Percentiles rank a stretch among this genome's conserved stretches.
Evolutionary conservation across 2,797 vertebrate genomes (phyloP).

Genomic region (Acanthis flammea): DNA sequence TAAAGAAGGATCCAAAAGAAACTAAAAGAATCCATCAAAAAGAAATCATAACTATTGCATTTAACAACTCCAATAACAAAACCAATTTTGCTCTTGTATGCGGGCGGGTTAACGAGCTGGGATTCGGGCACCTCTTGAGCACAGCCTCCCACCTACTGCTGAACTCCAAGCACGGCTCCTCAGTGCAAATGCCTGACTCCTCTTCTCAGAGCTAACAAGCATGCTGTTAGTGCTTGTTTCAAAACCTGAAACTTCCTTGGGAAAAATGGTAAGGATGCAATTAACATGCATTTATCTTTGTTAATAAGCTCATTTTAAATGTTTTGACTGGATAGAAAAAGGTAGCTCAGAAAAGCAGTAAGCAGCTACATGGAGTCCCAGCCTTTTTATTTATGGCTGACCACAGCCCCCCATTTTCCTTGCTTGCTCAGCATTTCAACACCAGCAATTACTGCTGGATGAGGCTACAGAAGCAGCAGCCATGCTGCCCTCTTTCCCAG

Average conservation of each 20-base stretch:
- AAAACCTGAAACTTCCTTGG: neutral
- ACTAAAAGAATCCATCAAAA: neutral
- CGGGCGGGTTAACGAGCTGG: accelerated
- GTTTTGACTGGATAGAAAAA: neutral
- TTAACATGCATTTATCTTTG: neutral
- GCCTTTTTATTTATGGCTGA: neutral
- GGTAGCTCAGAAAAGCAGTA: neutral
- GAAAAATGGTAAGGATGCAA: neutral
- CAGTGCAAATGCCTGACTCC: neutral
- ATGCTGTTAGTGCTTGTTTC: neutral
- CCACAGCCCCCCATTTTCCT: neutral
- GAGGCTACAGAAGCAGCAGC: neutral
- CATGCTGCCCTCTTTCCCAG: neutral
- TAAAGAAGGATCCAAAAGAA: neutral
- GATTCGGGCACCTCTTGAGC: neutral
- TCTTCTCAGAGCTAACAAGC: neutral
- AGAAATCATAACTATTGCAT: neutral
- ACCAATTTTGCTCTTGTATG: neutral
- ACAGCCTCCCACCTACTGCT: neutral
- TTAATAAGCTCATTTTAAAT: neutral
- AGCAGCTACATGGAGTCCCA: neutral
- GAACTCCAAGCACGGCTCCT: neutral
- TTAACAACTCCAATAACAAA: neutral
- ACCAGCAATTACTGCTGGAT: neutral
- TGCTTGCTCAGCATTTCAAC: neutral